Evolutionary conservation across 2,113 vertebrate genomes (phyloP), one percentile per base, ranked within the genome.

Genomic region (Megaptera novaeangliae): DNA sequence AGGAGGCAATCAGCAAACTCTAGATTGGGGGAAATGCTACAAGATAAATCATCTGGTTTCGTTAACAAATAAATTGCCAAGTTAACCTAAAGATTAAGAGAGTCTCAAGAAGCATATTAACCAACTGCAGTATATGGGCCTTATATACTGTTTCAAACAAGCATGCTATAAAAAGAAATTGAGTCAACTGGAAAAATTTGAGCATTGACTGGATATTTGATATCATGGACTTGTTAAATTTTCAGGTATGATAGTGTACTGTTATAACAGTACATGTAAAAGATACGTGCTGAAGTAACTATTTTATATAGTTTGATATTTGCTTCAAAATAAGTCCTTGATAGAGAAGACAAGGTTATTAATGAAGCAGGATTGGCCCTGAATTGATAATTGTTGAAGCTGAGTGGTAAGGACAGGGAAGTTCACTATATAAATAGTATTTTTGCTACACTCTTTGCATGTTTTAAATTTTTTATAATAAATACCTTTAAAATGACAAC

Each of bases 401-500:
- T 21, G 21, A 82, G 21, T 78, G 29, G 46, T 88, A 36, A 88
- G 11, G 36, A 66, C 39, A 64, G 68, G 31, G 34, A 72, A 72
- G 23, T 86, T 94, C 20, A 82, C 63, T 89, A 12, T 64, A 90
- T 57, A 92, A 88, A 87, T 34, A 78, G 18, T 13, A 80, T 31
- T 90, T 63, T 63, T 49, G 64, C 61, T 66, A 71, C 20, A 57
- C 82, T 87, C 72, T 92, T 13, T 86, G 25, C 52, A 85, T 82
- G 63, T 86, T 78, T 77, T 13, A 96, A 93, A 36, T 59, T 78
- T 87, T 71, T 55, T 83, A 68, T 72, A 72, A 71, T 57, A 80
- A 96, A 91, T 52, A 86, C 5, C n/a, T 96, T 88, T 68, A 84
- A 71, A 91, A 95, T 69, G 14, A 87, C 44, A 34, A 96, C 85